Evolutionary conservation across 2,113 vertebrate genomes (phyloP).

Genomic region (Syngnathoides biaculeatus): DNA sequence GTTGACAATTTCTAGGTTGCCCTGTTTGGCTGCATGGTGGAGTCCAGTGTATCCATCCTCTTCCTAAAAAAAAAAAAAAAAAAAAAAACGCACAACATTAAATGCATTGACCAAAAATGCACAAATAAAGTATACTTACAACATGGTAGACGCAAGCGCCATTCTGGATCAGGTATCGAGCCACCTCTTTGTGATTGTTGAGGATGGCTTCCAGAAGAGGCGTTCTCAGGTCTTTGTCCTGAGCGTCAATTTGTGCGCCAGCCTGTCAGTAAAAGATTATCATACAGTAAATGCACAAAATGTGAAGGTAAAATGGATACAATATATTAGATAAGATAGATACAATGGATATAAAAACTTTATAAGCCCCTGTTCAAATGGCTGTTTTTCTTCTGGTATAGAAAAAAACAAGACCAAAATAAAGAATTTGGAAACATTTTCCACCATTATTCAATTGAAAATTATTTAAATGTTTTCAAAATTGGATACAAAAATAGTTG

Average conservation of each 20-base stretch:
- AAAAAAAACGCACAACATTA: background rate
- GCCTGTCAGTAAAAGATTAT: slow-evolving; percentile 66
- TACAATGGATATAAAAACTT: too few species aligned
- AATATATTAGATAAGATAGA: too few species aligned
- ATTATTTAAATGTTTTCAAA: too few species aligned
- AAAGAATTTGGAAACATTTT: too few species aligned
- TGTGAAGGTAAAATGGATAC: background rate
- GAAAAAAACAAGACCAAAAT: too few species aligned
- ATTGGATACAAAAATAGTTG: too few species aligned
- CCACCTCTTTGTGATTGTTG: slow-evolving; percentile 82
- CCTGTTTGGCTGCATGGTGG: slow-evolving; percentile 87
- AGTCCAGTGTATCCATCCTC: slow-evolving; percentile 88
- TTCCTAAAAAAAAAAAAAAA: slow-evolving; percentile 67
- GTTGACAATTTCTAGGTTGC: slow-evolving; percentile 82
- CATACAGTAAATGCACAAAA: background rate
- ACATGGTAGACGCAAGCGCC: slow-evolving; percentile 83
- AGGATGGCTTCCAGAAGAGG: slow-evolving; percentile 85
- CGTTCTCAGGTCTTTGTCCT: slow-evolving; percentile 82
- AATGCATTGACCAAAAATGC: background rate
- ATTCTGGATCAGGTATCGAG: slow-evolving; percentile 80
- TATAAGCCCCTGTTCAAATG: too few species aligned
- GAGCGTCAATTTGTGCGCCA: slow-evolving; percentile 83
- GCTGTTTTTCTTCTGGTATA: too few species aligned
- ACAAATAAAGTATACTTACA: slow-evolving; percentile 52
- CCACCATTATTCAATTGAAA: too few species aligned